These are phyloP conservation scores for Reinhardtius hippoglossoides DNA, from an alignment of 2,113 vertebrate genomes.

Conservation along the genomic window DNA sequence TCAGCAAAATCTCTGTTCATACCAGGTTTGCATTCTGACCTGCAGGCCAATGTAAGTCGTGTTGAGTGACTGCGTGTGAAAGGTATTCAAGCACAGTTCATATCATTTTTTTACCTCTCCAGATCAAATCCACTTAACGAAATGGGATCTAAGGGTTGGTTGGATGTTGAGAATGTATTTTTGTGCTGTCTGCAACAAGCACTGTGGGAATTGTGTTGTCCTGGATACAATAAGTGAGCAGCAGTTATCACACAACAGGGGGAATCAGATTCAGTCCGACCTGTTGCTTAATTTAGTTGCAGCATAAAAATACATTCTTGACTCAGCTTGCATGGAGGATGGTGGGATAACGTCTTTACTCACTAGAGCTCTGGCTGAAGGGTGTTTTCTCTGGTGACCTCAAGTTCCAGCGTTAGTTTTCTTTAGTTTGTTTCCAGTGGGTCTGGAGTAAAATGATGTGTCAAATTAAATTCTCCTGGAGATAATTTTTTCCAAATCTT, in stretches of 20 bases:
- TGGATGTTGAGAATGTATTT: constrained; percentile 53
- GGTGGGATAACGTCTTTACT: constrained; percentile 38
- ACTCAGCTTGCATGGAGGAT: constrained; percentile 62
- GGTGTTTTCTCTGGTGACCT: constrained; percentile 36
- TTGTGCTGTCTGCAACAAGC: constrained; percentile 42
- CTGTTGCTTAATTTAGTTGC: constrained; percentile 2
- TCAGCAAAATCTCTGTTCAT: constrained; percentile 29
- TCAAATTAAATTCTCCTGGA: background rate
- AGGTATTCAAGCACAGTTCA: constrained; percentile 74
- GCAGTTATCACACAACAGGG: background rate
- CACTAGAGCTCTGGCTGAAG: constrained; percentile 23
- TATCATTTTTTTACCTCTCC: constrained; percentile 29
- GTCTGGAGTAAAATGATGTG: background rate
- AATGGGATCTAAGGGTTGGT: constrained; percentile 5
- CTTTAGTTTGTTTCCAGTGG: background rate
- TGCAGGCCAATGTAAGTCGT: constrained; percentile 79
- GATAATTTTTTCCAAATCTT: background rate
- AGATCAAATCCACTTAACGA: constrained; percentile 20
- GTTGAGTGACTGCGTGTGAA: constrained; percentile 82
- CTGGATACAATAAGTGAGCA: background rate
- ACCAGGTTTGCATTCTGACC: constrained; percentile 74
- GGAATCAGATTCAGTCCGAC: background rate
- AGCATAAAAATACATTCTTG: constrained; percentile 68
- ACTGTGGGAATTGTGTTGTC: background rate
- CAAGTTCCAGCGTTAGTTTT: constrained; percentile 4